Evolutionary conservation across 1,140 invertebrate species (phyloP).

Genomic region (Nymphalis io): DNA sequence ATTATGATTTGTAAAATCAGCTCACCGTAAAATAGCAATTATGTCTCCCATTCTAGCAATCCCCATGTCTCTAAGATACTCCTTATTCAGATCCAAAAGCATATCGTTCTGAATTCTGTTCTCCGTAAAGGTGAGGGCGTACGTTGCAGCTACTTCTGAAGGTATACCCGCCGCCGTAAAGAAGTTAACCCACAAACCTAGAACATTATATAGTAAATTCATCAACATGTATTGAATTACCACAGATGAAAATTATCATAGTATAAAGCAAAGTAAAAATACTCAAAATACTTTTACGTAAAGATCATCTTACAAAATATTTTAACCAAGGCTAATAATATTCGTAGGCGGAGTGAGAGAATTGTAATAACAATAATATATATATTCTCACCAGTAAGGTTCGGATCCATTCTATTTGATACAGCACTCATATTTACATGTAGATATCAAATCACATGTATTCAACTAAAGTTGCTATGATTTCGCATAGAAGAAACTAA

Average conservation of each 20-base stretch:
- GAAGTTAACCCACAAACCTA: slow-evolving; percentile 88
- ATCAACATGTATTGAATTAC: too few species aligned
- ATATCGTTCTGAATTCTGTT: slow-evolving; percentile 91
- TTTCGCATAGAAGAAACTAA: not conserved
- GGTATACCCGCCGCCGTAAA: slow-evolving; percentile 90
- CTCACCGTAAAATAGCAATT: slow-evolving; percentile 87
- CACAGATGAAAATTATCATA: too few species aligned
- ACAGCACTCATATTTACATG: slow-evolving; percentile 43
- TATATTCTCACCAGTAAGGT: slow-evolving; percentile 51
- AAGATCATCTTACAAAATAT: not conserved
- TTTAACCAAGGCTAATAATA: slow-evolving; percentile 18
- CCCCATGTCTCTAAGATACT: slow-evolving; percentile 91
- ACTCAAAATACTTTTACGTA: slow-evolving; percentile 1
- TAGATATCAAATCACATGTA: slow-evolving; percentile 41
- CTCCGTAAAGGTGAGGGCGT: slow-evolving; percentile 91
- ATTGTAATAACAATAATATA: not conserved
- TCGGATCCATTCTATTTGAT: slow-evolving; percentile 59
- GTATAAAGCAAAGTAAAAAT: not conserved
- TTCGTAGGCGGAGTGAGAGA: not conserved
- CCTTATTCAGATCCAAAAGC: slow-evolving; percentile 90
- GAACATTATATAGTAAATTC: slow-evolving; percentile 39
- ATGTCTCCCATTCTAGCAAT: slow-evolving; percentile 91
- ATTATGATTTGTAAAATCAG: not conserved
- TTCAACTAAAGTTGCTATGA: slow-evolving; percentile 4
- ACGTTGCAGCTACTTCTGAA: slow-evolving; percentile 86